Evolutionary conservation across 2,113 vertebrate species (phyloP), one percentile per base, ranked within the genome.

Genomic region (Lepus europaeus): DNA sequence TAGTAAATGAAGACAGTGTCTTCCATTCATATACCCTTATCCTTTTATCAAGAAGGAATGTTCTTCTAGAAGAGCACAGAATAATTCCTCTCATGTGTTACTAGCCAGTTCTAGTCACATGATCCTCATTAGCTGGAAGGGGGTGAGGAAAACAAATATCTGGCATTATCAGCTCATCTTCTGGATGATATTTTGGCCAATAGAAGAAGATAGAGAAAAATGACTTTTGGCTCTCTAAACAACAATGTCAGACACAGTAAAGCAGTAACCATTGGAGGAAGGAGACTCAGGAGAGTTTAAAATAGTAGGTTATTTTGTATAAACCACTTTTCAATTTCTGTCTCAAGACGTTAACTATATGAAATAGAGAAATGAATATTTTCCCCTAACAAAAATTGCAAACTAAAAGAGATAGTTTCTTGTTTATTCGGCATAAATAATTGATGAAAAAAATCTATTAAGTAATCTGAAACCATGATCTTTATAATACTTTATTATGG

Each of bases 361-460:
- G 4, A 89, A 68, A 19, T 68, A 19, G 25, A 89, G 33, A 89
- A 92, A 88, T 56, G 0, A 2, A n/a, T 27, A 49, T 79, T n/a
- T 73, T 9, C 4, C 88, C 27, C 25, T 74, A 88, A 91, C 29
- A 94, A 84, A 59, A 86, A 61, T 39, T 82, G 0, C 10, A 79
- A 83, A 68, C 13, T 6, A 82, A 3, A 78, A 36, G 5, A 74
- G 33, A 51, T 27, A 73, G 11, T 77, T 90, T 91, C 5, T 39
- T 56, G 3, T 63, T 72, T 61, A 31, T 86, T 90, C 74, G 83
- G 69, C 70, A 9, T 63, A 17, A 86, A 20, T 76, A 25, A 85
- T 39, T 91, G 63, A 9, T 64, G 36, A 63, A 94, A 63, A 94
- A 59, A 82, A 83, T 49, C 59, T 17, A 45, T 70, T 51, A 86